A percentile compares a stretch with the other conserved stretches of the same genome.
Conservation (phyloP, 1,140 invertebrate species). For the Lasaia peninsularis region DNA sequence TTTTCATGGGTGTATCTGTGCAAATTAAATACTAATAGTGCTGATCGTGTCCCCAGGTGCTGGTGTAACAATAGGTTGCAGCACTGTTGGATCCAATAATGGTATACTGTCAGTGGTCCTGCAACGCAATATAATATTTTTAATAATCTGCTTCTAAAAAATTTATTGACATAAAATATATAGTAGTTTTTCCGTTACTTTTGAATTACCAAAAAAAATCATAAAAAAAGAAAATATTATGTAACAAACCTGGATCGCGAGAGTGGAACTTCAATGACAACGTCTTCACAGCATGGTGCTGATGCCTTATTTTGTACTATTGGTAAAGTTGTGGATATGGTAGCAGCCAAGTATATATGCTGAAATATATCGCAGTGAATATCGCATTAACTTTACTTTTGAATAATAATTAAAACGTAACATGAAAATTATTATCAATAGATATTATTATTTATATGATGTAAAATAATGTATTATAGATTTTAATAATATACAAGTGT, state of each 20-base stretch:
- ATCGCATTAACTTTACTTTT: too few species aligned
- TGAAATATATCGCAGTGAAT: constrained; percentile 37
- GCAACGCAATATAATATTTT: constrained; percentile 19
- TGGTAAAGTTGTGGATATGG: constrained; percentile 57
- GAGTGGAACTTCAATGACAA: constrained; percentile 46
- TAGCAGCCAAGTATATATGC: constrained; percentile 58
- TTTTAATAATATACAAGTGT: too few species aligned
- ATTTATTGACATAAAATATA: too few species aligned
- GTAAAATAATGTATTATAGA: too few species aligned
- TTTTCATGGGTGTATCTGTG: not conserved
- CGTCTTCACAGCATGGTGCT: constrained; percentile 46
- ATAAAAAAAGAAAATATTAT: not conserved
- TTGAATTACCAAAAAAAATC: too few species aligned
- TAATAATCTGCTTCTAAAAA: not conserved
- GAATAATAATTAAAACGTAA: too few species aligned
- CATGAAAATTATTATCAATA: too few species aligned
- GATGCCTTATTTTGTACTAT: constrained; percentile 45
- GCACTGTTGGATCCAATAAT: constrained; percentile 55
- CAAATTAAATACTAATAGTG: constrained; percentile 64
- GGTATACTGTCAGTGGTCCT: constrained; percentile 69
- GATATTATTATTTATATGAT: too few species aligned
- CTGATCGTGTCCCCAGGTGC: constrained; percentile 67
- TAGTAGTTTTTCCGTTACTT: too few species aligned
- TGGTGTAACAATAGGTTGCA: constrained; percentile 54
- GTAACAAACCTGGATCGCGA: constrained; percentile 48